Base-by-base conservation (phyloP, 2,888 invertebrate genomes). In the Nemotelus pantherinus region DNA sequence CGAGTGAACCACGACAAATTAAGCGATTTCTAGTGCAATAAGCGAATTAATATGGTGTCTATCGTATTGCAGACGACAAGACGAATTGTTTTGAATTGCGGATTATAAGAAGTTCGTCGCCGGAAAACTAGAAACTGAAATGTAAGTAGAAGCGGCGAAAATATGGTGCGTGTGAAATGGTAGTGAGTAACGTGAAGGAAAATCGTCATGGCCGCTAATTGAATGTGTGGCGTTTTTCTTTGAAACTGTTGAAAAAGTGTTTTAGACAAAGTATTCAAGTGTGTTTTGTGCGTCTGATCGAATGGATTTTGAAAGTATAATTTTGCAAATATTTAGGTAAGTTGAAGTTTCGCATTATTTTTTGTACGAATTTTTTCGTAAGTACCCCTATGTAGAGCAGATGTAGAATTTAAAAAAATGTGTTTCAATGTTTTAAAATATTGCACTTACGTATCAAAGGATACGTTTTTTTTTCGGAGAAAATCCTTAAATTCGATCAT, bases 131-230 rank as follows among this genome's bases (percentile, higher is more conserved):
- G 5, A 67, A 67, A 41, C n/a, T 65, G 45, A 47, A n/a, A 58
- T 9, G 50, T 70, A 70, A 53, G 70, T 70, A 70, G 55, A 70
- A 70, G 68, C 47, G 58, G 58, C 43, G 63, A 63, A 2, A 41
- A 4, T 25, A 25, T 25, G n/a, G 4, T n/a, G 3, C 25, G 4
- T 4, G 60, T 60, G n/a, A 7, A 25, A 25, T 7, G 4, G 3
- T 41, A 10, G 70, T 70, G 70, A 43, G 60, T 39, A 41, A 57
- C 25, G 50, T 9, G 10, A 41, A 55, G 9, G 25, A 47, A 70
- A 70, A 55, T 70, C 55, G 70, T 41, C 70, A 70, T 70, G 70
- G 70, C 70, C 55, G 70, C 70, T 55, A 55, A 5, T 3, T 70
- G 53, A 10, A 55, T 25, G 53, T 70, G 70, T 70, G 70, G 70